Conservation (phyloP, 2,888 invertebrate genomes). For the Coenonympha glycerion region DNA sequence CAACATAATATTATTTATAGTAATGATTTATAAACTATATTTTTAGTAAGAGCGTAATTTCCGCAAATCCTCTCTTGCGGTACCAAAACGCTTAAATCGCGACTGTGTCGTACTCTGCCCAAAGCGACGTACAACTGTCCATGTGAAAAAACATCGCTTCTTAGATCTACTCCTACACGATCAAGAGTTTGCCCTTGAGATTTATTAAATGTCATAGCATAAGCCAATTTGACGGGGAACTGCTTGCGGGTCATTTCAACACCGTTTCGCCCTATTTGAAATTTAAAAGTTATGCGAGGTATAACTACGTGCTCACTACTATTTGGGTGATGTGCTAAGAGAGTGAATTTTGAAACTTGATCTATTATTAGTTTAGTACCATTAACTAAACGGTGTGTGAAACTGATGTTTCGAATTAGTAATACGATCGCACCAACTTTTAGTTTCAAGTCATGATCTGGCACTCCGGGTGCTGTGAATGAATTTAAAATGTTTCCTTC, state of each 20-base stretch:
- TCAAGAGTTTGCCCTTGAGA: too few species aligned
- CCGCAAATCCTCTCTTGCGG: too few species aligned
- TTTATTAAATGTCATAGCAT: neutral
- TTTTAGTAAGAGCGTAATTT: too few species aligned
- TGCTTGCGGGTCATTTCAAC: neutral
- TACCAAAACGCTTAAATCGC: too few species aligned
- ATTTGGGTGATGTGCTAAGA: neutral
- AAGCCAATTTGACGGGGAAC: neutral
- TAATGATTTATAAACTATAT: too few species aligned
- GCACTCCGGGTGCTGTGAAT: neutral
- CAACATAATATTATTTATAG: too few species aligned
- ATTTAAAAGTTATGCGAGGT: neutral
- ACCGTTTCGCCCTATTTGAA: neutral
- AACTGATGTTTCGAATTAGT: neutral
- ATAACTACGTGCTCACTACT: neutral
- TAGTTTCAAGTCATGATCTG: neutral
- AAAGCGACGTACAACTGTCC: too few species aligned
- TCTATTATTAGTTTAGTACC: neutral
- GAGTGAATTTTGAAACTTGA: neutral
- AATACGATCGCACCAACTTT: neutral
- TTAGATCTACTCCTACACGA: too few species aligned
- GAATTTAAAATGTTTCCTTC: neutral
- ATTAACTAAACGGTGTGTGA: neutral
- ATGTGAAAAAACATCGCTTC: too few species aligned
- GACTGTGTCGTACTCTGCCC: too few species aligned